Percentiles rank a stretch among this genome's conserved stretches.
Conservation (phyloP, 2,113 vertebrate genomes). For the Pachypanchax playfairii region DNA sequence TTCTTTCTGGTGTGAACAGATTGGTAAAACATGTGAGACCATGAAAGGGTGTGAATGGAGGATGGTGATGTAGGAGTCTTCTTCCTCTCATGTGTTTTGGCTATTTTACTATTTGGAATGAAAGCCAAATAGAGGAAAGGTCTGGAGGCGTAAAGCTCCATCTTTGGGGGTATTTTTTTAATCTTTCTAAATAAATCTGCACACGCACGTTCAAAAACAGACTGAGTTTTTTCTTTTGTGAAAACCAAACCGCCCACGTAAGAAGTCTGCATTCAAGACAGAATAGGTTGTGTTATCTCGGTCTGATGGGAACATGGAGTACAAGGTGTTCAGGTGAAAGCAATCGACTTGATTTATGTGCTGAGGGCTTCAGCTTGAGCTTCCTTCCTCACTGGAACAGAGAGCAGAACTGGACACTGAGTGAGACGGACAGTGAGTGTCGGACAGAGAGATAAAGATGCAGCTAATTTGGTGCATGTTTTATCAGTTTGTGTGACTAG, state of each 20-base stretch:
- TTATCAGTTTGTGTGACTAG: background rate
- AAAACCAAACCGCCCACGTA: conserved; percentile 29
- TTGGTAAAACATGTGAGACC: conserved; percentile 10
- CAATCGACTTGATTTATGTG: conserved; percentile 56
- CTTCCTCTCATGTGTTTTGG: conserved; percentile 24
- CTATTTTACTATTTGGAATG: conserved; percentile 58
- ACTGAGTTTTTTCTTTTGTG: conserved; percentile 7
- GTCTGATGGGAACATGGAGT: conserved; percentile 50
- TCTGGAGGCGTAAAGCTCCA: conserved; percentile 38
- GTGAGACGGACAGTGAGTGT: conserved; percentile 30
- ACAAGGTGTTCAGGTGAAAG: conserved; percentile 60
- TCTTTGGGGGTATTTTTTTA: conserved; percentile 40
- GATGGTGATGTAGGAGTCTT: background rate
- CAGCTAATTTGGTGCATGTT: conserved; percentile 5
- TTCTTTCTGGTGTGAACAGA: background rate
- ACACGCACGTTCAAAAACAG: conserved; percentile 6
- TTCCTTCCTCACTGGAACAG: conserved; percentile 9
- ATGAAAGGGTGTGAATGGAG: conserved; percentile 7
- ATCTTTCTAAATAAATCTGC: conserved; percentile 35
- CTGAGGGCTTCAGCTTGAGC: conserved; percentile 34
- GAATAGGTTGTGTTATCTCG: conserved; percentile 46
- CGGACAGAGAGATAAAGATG: conserved; percentile 3
- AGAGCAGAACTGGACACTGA: conserved; percentile 22
- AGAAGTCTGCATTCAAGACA: conserved; percentile 26
- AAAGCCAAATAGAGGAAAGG: conserved; percentile 35